Conservation (phyloP, 2,888 invertebrate species). For the Acanthococcus lagerstroemiae region DNA sequence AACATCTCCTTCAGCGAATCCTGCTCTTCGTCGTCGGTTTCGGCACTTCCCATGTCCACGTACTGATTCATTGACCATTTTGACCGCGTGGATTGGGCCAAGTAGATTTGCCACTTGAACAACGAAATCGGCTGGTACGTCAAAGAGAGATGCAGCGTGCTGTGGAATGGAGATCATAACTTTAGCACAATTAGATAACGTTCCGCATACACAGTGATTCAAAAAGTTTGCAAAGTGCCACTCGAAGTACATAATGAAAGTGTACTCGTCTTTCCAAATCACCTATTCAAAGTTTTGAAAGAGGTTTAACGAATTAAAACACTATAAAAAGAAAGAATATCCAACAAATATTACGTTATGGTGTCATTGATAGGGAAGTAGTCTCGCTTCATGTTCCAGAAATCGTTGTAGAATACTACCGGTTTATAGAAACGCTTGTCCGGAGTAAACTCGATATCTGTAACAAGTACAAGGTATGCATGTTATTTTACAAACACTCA, state of each 20-base stretch:
- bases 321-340: background rate
- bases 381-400: constrained; percentile 96
- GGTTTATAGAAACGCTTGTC: constrained; percentile 81
- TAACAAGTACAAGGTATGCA: constrained; percentile 35
- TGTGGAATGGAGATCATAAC: constrained; percentile 35
- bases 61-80: constrained; percentile 60
- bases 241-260: too few species aligned
- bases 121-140: constrained; percentile 84
- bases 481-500: background rate
- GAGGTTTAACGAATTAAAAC: too few species aligned
- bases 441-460: constrained; percentile 76
- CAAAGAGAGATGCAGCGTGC: constrained; percentile 53
- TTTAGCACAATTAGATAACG: too few species aligned
- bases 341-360: constrained; percentile 47
- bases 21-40: constrained; percentile 69
- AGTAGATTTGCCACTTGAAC: constrained; percentile 97
- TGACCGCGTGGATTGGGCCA: constrained; percentile 87
- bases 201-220: too few species aligned
- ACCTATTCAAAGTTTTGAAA: too few species aligned
- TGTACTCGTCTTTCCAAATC: too few species aligned
- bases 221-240: too few species aligned
- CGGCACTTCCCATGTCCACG: constrained; percentile 60
- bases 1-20: constrained; percentile 87
- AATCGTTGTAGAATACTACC: constrained; percentile 89
- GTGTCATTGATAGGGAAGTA: constrained; percentile 86